phyloP scores from a whole-genome alignment of 2,113 vertebrate species.

The Pimephales promelas region DNA sequence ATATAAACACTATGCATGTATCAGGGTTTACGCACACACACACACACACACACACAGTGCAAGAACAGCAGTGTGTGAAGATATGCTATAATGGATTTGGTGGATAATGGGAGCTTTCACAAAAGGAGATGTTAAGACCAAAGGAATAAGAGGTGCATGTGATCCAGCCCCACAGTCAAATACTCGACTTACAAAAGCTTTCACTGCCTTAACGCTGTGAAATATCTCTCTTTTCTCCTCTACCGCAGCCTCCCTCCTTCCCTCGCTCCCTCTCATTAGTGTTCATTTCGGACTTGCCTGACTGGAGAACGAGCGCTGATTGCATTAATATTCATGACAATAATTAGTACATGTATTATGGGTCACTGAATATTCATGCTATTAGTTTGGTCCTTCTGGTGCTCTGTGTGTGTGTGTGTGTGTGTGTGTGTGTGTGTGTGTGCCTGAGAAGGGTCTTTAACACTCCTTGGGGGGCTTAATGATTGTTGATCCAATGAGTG shows the following conservation, averaged over 20 bases:
- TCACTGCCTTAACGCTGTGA: slow-evolving; percentile 58
- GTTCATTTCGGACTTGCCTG: slow-evolving; percentile 90
- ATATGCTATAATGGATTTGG: neutral
- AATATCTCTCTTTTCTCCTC: slow-evolving; percentile 48
- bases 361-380: slow-evolving; percentile 99
- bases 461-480: slow-evolving; percentile 44
- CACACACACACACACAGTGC: too few relatives aligned
- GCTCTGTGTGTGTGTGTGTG: too few relatives aligned
- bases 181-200: slow-evolving; percentile 60
- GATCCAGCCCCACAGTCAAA: slow-evolving; percentile 62
- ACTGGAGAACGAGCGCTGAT: slow-evolving; percentile 87
- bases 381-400: slow-evolving; percentile 95
- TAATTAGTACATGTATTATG: slow-evolving; percentile 95
- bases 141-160: slow-evolving; percentile 70
- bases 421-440: slow-evolving; percentile 74
- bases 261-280: slow-evolving; percentile 86
- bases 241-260: slow-evolving; percentile 56
- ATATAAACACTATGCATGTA: slow-evolving; percentile 9
- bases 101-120: slow-evolving; percentile 39
- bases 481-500: slow-evolving; percentile 45
- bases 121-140: slow-evolving; percentile 46
- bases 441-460: slow-evolving; percentile 42
- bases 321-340: slow-evolving; percentile 99
- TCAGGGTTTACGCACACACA: neutral
- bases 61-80: slow-evolving; percentile 17